Evolutionary conservation across 2,797 vertebrate species (phyloP).

Genomic region (Fistularia commersonii): DNA sequence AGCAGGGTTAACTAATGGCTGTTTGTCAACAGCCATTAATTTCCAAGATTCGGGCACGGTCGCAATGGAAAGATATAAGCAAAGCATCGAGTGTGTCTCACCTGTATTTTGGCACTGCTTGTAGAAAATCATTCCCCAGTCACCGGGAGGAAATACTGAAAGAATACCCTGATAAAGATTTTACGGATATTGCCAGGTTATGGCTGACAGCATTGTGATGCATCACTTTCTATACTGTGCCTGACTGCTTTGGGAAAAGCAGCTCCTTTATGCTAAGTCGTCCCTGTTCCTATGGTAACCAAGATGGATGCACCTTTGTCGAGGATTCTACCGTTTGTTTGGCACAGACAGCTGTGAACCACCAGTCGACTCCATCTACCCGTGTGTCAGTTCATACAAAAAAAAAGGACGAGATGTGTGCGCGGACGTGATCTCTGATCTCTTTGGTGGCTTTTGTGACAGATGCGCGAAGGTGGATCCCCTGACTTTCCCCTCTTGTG

Average conservation of each 20-base stretch:
- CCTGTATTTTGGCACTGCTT: too few species aligned
- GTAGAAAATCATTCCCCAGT: too few species aligned
- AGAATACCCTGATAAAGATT: too few species aligned
- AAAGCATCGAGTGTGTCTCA: too few species aligned
- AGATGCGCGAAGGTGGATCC: conserved; percentile 27
- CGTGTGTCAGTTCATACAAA: conserved; percentile 21
- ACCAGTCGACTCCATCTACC: conserved; percentile 30
- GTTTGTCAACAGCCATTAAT: too few species aligned
- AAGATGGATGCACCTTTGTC: conserved; percentile 51
- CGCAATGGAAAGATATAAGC: too few species aligned
- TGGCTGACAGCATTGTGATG: conserved; percentile 30
- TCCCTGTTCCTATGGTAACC: conserved; percentile 75
- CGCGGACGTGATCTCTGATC: conserved; percentile 35
- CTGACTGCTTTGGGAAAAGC: conserved; percentile 55
- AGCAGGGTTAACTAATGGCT: too few species aligned
- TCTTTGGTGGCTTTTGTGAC: conserved; percentile 33
- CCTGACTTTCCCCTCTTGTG: conserved; percentile 20
- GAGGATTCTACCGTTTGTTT: conserved; percentile 41
- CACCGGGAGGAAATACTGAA: too few species aligned
- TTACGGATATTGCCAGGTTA: conserved; percentile 14
- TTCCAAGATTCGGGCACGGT: too few species aligned
- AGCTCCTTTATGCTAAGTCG: too few species aligned
- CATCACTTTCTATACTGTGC: conserved; percentile 47
- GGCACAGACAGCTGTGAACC: conserved; percentile 28
- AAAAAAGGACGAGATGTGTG: conserved; percentile 6